Base-by-base conservation (phyloP, 2,797 vertebrate genomes). In the Parotocinclus haroldoi region DNA sequence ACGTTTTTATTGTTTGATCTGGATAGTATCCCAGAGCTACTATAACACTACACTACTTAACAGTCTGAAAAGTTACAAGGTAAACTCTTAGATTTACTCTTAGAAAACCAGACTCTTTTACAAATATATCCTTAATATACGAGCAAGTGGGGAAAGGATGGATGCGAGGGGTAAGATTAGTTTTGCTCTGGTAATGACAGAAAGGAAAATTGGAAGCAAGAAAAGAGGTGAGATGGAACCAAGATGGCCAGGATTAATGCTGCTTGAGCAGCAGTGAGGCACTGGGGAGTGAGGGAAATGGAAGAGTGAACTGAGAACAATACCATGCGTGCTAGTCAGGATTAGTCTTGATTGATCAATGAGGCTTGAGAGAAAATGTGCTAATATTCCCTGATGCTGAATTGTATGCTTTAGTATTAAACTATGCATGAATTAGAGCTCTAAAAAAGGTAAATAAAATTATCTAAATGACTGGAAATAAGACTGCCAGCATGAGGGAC, bases 121-220 rank as follows among this genome's bases (percentile, higher is more conserved):
- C 27, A 27, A 27, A 27, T 27, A 27, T 27, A 27, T 27, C 27
- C 27, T 27, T 27, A 27, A 27, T 27, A 27, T 27, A 27, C 2
- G 27, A 27, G 27, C 27, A 27, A 27, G 27, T 27, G 27, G 27
- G 27, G 27, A 27, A 27, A 27, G 5, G 50, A 18, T 58, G 56
- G 36, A 51, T 63, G 62, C 58, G 66, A 71, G 74, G 72, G 69
- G 71, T 61, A n/a, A 76, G 88, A 89, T 89, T 89, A 88, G 87
- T 87, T 87, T 86, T 87, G 87, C 87, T 88, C 87, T 46, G 79
- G 85, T 87, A 86, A 84, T 81, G 80, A 84, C 84, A 87, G 83
- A 89, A 89, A 85, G 84, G 88, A 85, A 88, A 89, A 88, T 87
- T 80, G 81, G 72, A 69, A 79, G 81, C 80, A 77, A 78, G 79